Evolutionary conservation across 1,140 invertebrate genomes (phyloP), one percentile per base, ranked within the genome.

Genomic region (Diorhabda carinulata): DNA sequence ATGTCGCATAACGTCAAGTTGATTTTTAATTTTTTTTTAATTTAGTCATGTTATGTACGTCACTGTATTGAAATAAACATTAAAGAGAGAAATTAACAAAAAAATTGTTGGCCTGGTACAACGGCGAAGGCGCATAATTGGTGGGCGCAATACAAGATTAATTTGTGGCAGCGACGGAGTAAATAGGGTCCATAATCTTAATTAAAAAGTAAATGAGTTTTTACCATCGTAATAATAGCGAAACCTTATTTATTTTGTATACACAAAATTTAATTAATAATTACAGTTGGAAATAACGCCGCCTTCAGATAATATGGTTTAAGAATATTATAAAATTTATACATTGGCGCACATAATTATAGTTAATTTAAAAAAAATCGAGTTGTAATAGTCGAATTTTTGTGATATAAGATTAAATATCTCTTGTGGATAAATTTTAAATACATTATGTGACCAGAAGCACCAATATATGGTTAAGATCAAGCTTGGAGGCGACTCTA

Each of bases 161-260:
- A 76, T 72, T 73, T 76, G 69, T 73, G 70, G 70, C 68, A 61
- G 70, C 66, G 68, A 70, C 69, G 69, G 68, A 72, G 75, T 73
- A 76, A 76, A 76, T 52, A 52, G 64, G 72, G 74, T 72, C 70
- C 69, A 75, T 76, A 76, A 76, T 76, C 73, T 76, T 76, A 76
- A 76, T 76, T 76, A 76, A 76, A 76, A 76, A 75, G 73, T 75
- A 76, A 76, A 76, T 75, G 75, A 76, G 75, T 76, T 76, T 75
- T 72, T 68, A 70, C 70, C 70, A 69, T 66, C 69, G 67, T 70
- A 70, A 72, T 70, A 61, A 70, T 74, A 68, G 69, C 64, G 67
- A 72, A 60, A 72, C 66, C 72, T 74, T 74, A 72, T 72, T 72
- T 72, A 72, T 72, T 72, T 68, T 66, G 62, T 60, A 45, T 72